Conservation (phyloP, 2,888 invertebrate genomes). For the Caenorhabditis sulstoni region DNA sequence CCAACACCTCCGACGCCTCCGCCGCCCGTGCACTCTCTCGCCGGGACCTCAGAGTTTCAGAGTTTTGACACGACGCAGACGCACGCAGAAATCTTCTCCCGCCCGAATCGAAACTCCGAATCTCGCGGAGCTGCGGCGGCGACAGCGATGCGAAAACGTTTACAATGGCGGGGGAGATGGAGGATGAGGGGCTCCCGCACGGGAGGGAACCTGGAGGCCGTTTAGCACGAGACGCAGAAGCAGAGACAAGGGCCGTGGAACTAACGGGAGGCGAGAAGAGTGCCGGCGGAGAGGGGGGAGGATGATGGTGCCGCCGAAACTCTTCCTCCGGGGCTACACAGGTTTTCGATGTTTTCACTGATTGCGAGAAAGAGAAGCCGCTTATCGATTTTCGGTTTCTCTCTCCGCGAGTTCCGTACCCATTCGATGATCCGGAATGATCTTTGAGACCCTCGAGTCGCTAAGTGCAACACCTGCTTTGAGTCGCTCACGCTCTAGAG, state of each 20-base stretch:
- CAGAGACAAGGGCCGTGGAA: not conserved
- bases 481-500: not conserved
- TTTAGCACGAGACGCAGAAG: conserved; percentile 3
- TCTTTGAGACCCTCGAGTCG: conserved; percentile 17
- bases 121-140: conserved; percentile 26
- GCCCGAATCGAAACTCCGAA: not conserved
- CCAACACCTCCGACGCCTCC: conserved; percentile 51
- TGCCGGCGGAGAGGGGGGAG: not conserved
- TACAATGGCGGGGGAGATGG: conserved; percentile 36
- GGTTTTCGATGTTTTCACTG: conserved; percentile 8
- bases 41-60: conserved; percentile 23
- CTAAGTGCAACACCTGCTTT: conserved; percentile 47
- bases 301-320: conserved; percentile 21
- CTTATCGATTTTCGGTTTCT: not conserved
- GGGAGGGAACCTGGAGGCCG: not conserved
- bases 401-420: too few relatives aligned
- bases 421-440: not conserved
- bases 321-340: not conserved
- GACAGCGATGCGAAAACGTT: conserved; percentile 18
- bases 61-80: conserved; percentile 19
- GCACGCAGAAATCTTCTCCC: conserved; percentile 28
- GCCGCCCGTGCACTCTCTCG: conserved; percentile 23
- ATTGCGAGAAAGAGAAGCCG: not conserved
- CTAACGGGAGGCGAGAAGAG: conserved; percentile 4
- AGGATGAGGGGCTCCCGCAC: not conserved